A percentile compares a stretch with the other conserved stretches of the same genome.
These are phyloP conservation scores for Eulemur macaco DNA, from an alignment of 2,113 vertebrate genomes.

Conservation along the genomic window DNA sequence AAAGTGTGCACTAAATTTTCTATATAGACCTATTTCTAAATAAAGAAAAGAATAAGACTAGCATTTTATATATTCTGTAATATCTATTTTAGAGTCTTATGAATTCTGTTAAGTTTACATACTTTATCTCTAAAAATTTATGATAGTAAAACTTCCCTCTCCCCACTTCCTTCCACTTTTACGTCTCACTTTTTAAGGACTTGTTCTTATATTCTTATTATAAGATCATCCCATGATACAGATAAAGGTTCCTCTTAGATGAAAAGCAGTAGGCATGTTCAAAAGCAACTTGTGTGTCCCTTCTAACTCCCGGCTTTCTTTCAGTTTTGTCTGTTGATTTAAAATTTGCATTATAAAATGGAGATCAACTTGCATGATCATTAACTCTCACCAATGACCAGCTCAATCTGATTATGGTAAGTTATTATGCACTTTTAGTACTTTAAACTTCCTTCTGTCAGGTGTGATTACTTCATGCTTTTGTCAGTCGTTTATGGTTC, in stretches of 20 bases:
- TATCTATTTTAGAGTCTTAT: not conserved
- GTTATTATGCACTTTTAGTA: not conserved
- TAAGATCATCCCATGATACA: not conserved
- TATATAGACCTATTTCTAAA: not conserved
- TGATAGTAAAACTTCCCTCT: not conserved
- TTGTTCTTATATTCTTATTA: slow-evolving; percentile 25
- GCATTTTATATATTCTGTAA: not conserved
- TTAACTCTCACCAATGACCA: not conserved
- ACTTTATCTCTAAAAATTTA: not conserved
- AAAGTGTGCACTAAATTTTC: not conserved
- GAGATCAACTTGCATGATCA: not conserved
- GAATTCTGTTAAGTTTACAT: not conserved
- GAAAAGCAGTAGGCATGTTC: not conserved
- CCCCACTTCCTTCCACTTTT: not conserved
- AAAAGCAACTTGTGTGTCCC: not conserved
- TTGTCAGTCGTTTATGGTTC: not conserved
- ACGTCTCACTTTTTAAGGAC: slow-evolving; percentile 35
- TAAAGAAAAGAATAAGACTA: not conserved
- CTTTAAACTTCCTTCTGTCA: not conserved
- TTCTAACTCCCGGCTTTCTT: not conserved
- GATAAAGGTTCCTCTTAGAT: not conserved
- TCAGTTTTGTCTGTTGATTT: not conserved
- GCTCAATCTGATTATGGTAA: not conserved
- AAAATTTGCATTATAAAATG: not conserved
- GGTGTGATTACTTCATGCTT: not conserved